Evolutionary conservation across 2,888 invertebrate species (phyloP), one percentile per base, ranked within the genome.

Genomic region (Eristalis pertinax): DNA sequence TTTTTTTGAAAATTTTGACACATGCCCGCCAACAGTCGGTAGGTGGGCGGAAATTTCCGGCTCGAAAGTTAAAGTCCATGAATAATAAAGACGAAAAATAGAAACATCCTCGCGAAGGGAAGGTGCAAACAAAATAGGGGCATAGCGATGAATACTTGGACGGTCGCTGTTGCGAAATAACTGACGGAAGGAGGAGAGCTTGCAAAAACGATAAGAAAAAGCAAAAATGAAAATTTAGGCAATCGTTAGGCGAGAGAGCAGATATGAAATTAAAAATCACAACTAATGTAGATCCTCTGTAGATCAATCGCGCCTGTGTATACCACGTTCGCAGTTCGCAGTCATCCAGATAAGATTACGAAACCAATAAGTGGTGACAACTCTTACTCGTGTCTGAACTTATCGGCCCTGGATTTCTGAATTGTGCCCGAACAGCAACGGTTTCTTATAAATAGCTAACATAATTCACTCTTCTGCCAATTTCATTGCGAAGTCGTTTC

Each of bases 321-420:
- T 11, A 19, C 29, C 19, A 7, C 56, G 1, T 38, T 76, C 56
- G 19, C 7, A 26, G 4, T n/a, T n/a, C 26, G 26, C 10, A 64
- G 41, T 70, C 29, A 41, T 70, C 72, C 70, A 72, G 72, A 79
- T 79, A 72, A 78, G 64, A 78, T 70, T 70, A 65, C 26, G 26
- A 69, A 19, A 32, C 11, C 32, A 77, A 69, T 35, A 15, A 77
- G 24, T 29, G 60, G 62, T 24, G 15, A 22, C 38, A 24, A 24
- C 22, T 38, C 5, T 15, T 13, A 35, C 58, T 29, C 11, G 32
- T 41, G 2, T 32, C 11, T 5, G 2, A 35, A 35, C 70, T 78
- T 78, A 78, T 78, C 78, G 64, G 7, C 38, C 22, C 41, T 19
- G 58, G 78, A 56, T 69, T 63, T 35, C 35, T 50, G 32, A 69